Base-by-base conservation (phyloP, 1,140 invertebrate genomes). In the Parapsyche elsis region DNA sequence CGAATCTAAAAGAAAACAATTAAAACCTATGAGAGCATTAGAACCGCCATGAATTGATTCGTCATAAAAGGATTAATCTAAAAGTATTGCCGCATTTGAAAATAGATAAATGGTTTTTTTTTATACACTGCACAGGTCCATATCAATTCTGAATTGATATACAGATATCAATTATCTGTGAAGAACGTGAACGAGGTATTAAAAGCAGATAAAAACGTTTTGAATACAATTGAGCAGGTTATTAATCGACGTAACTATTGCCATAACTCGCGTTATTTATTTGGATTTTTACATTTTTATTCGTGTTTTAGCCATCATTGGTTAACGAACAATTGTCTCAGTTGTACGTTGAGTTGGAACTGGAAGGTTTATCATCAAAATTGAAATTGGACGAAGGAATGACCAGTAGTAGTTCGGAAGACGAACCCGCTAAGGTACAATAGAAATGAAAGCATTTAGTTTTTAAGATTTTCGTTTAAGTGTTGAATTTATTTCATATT, bases 291-390 rank as follows among this genome's bases (percentile, higher is more conserved):
- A 44, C 14, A n/a, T 23, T 30, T 71, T 9, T 21, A 5, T 26
- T 19, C 9, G 12, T 67, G 23, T 73, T 61, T 4, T 24, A 95
- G 90, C 92, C 94, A 0, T 81, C 87, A 0, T 81, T 94, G 71
- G 93, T 95, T 0, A 94, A 94, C 82, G 92, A 94, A 76, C 94
- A 95, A 85, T 84, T 95, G 9, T 89, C 87, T 74, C 93, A 94
- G 83, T 86, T 95, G 0, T 94, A 94, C 81, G 81, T 91, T 24
- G 94, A 95, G 83, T 87, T 95, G 80, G 92, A 94, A 84, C 81
- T 93, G 24, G 90, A 93, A 81, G 92, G 92, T 0, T 85, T 86
- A 0, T 87, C 90, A 0, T 87, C 90, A 0, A 89, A 90, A 82
- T 86, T 93, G 19, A 89, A 90, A 10, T 86, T 94, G 7, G 92